phyloP scores from a whole-genome alignment of 2,888 invertebrate species.

The Luffia ferchaultella region DNA sequence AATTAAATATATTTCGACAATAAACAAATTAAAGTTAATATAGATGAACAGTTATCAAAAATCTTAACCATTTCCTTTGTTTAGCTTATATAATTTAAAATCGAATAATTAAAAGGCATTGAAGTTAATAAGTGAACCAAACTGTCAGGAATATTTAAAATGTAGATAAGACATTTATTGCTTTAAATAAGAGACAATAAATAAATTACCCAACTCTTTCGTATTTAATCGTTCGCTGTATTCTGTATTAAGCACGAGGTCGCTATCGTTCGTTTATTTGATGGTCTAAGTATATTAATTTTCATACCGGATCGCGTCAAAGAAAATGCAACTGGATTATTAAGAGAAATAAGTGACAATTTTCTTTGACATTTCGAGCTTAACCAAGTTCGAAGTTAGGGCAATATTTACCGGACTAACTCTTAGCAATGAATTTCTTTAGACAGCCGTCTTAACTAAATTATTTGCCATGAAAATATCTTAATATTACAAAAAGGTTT shows the following conservation, averaged over 20 bases:
- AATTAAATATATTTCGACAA: too few relatives aligned
- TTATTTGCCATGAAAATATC: neutral
- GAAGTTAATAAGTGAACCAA: too few relatives aligned
- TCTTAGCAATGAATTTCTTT: neutral
- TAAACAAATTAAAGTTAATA: too few relatives aligned
- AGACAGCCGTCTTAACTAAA: neutral
- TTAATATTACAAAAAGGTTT: too few relatives aligned
- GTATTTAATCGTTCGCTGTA: neutral
- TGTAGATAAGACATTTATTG: too few relatives aligned
- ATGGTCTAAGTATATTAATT: neutral
- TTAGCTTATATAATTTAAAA: too few relatives aligned
- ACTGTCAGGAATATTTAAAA: too few relatives aligned
- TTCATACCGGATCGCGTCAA: neutral
- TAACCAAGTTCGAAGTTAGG: neutral
- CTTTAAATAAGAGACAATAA: too few relatives aligned
- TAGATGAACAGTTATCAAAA: too few relatives aligned
- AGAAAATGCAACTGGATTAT: neutral
- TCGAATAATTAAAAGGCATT: too few relatives aligned
- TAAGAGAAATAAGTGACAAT: neutral
- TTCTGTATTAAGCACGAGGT: neutral
- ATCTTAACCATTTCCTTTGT: too few relatives aligned
- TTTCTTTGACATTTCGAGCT: neutral
- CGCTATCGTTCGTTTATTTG: neutral
- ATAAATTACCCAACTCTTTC: too few relatives aligned
- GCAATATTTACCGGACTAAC: neutral